Base-by-base conservation (phyloP, 2,888 invertebrate genomes). In the Fragum fragum region DNA sequence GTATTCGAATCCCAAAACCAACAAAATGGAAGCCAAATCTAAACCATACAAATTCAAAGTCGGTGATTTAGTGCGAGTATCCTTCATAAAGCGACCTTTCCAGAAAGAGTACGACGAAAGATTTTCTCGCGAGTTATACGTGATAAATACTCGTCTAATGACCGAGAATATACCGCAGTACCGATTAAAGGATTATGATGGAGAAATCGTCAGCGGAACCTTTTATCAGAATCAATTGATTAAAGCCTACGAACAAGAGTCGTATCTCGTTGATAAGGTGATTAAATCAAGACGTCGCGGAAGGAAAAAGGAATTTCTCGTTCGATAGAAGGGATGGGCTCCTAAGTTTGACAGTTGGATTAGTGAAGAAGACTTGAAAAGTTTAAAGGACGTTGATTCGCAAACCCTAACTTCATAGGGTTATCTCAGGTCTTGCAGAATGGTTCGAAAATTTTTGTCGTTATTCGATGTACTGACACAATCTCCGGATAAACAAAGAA, bases 41-140 rank as follows among this genome's bases (percentile, higher is more conserved):
- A 2, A 6, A 2, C 7, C 29, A 11, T 73, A 72, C 28, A 71
- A 21, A n/a, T 68, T 14, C 11, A 42, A 69, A 72, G 76, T 76
- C 32, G 76, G 29, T 29, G 61, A 57, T 76, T 61, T 52, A 69
- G 53, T 21, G 73, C 57, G 81, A 81, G 36, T 81, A 76, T 76
- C 76, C 3, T 76, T 55, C 29, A 26, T 81, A 32, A 18, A 72
- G 11, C 26, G 73, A 28, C 39, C 47, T 0, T 81, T 76, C 59
- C 73, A 76, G 39, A 18, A 76, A 42, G 81, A 81, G 23, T 81
- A 81, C 42, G 81, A 81, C 76, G 76, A 26, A 61, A 72, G 53
- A 21, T 76, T 23, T 72, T 76, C 61, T 68, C 39, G 76, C 26
- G 76, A 81, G 39, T 42, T 76, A 36, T 81, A 73, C 52, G 73